These are phyloP conservation scores for Siniperca scherzeri DNA, from an alignment of 2,797 vertebrate genomes.

Conservation along the genomic window DNA sequence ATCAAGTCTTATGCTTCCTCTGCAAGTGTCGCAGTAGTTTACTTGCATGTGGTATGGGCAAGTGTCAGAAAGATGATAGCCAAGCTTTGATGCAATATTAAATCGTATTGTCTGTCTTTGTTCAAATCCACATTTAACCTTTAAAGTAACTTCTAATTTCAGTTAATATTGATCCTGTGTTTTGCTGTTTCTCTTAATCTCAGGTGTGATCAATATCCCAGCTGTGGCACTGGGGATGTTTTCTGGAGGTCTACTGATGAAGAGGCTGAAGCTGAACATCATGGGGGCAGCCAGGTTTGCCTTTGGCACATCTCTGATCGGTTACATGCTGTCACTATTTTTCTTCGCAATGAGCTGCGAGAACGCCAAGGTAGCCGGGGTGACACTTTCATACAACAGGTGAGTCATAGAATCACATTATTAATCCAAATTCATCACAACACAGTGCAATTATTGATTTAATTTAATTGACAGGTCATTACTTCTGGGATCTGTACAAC, in stretches of 20 bases:
- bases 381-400: constrained; percentile 83
- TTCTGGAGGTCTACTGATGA: constrained; percentile 86
- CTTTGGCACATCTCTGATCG: constrained; percentile 76
- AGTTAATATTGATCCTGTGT: neutral
- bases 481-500: neutral
- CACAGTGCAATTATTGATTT: neutral
- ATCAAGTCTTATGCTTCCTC: constrained; percentile 18
- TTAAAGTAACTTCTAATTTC: neutral
- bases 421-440: neutral
- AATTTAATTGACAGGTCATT: too few species aligned
- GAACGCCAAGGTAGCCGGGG: constrained; percentile 82
- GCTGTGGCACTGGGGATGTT: constrained; percentile 86
- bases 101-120: neutral
- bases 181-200: constrained; percentile 26
- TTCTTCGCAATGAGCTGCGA: constrained; percentile 85
- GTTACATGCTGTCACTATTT: constrained; percentile 81
- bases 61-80: neutral
- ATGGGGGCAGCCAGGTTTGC: constrained; percentile 82
- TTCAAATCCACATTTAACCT: neutral
- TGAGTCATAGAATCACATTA: constrained; percentile 51
- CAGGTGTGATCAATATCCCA: constrained; percentile 84
- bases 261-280: constrained; percentile 83
- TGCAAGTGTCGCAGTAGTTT: neutral
- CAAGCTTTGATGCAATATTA: constrained; percentile 1
- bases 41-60: neutral